Conservation (phyloP, 2,888 invertebrate genomes). For the Patella ulyssiponensis region DNA sequence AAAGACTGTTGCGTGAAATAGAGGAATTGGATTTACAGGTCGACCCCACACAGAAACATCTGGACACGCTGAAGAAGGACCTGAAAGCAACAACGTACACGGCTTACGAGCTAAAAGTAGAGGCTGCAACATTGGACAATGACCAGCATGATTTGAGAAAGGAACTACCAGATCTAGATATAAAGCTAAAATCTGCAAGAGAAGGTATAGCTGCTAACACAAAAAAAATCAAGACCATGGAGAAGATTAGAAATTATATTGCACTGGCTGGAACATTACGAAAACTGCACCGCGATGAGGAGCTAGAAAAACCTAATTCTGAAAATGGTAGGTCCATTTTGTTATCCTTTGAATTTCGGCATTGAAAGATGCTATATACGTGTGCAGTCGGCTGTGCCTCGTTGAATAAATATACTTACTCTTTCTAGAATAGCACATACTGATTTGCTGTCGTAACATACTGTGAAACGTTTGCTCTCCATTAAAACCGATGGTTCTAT, state of each 20-base stretch:
- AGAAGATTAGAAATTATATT: slow-evolving; percentile 57
- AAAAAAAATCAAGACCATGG: slow-evolving; percentile 49
- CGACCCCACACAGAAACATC: slow-evolving; percentile 43
- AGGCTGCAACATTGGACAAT: slow-evolving; percentile 49
- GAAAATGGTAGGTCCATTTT: too few species aligned
- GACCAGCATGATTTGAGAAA: slow-evolving; percentile 49
- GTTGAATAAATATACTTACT: too few species aligned
- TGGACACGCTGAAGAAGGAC: slow-evolving; percentile 43
- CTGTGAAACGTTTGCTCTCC: too few species aligned
- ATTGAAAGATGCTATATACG: neutral
- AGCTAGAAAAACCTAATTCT: neutral
- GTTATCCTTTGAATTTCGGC: too few species aligned
- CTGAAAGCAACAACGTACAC: slow-evolving; percentile 48
- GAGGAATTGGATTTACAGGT: slow-evolving; percentile 48
- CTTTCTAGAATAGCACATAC: too few species aligned
- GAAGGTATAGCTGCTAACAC: slow-evolving; percentile 52
- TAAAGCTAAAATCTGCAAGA: slow-evolving; percentile 47
- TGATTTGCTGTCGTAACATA: too few species aligned
- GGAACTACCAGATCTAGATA: slow-evolving; percentile 45
- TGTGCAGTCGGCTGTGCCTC: too few species aligned
- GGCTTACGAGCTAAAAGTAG: slow-evolving; percentile 58
- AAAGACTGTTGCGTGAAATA: slow-evolving; percentile 40
- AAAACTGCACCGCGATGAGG: slow-evolving; percentile 47
- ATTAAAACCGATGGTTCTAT: too few species aligned
- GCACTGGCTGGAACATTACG: slow-evolving; percentile 58